A percentile compares a stretch with the other conserved stretches of the same genome.
Conservation (phyloP, 2,113 vertebrate genomes). For the Sporophila hypoxantha region DNA sequence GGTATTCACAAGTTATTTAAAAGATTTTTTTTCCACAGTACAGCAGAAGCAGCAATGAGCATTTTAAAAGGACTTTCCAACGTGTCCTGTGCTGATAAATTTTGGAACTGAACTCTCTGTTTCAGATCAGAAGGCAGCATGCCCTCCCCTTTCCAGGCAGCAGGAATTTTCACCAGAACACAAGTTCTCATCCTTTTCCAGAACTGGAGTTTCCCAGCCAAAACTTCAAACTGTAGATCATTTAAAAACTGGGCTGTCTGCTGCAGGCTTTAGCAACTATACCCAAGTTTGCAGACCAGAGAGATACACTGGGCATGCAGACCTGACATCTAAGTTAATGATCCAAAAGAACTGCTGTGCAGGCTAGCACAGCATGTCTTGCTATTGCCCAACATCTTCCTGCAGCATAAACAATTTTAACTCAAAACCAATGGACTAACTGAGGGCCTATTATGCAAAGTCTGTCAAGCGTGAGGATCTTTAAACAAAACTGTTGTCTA, state of each 20-base stretch:
- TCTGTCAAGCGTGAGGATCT: fast-evolving
- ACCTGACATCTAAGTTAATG: not conserved
- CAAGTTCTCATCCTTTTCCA: not conserved
- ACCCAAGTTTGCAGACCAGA: not conserved
- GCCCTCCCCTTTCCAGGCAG: not conserved
- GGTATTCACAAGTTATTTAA: not conserved
- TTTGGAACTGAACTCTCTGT: not conserved
- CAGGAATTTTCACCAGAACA: not conserved
- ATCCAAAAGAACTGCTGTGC: not conserved
- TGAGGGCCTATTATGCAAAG: not conserved
- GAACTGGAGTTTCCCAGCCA: not conserved
- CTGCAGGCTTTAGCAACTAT: not conserved
- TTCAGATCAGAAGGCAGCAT: not conserved
- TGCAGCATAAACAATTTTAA: not conserved
- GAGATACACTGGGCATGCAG: not conserved
- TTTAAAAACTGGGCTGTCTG: not conserved
- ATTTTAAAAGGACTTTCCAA: not conserved
- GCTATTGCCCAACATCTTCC: not conserved
- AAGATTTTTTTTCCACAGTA: not conserved
- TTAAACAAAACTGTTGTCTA: not conserved
- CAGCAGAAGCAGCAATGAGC: not conserved
- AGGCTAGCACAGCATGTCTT: not conserved
- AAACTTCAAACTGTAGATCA: not conserved
- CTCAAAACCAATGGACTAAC: not conserved
- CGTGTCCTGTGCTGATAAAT: fast-evolving